Evolutionary conservation across 2,797 vertebrate species (phyloP), one percentile per base, ranked within the genome.

Genomic region (Pangasius macronema): DNA sequence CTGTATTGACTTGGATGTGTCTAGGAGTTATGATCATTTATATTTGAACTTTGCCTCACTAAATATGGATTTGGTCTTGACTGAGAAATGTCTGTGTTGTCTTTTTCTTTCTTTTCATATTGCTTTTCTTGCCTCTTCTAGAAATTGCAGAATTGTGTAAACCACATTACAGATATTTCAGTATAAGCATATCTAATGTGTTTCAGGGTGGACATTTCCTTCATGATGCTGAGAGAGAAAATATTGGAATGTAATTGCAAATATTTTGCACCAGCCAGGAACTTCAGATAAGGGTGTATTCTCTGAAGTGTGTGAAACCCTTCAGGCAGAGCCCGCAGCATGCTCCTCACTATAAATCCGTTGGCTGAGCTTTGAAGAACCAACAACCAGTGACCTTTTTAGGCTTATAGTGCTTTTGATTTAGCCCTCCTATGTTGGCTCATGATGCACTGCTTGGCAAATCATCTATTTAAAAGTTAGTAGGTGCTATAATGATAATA

Each of bases 221-320:
- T 79, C 30, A 53, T n/a, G 27, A 18, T n/a, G 27, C 27, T 27
- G 27, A 46, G 22, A 80, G 2, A 39, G 24, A 5, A 63, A 82
- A 82, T 42, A 63, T 36, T 36, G n/a, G 16, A 13, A 30, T 55
- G 30, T 46, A 65, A 65, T 59, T 65, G 59, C 33, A 59, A 51
- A 49, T 75, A 49, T 51, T 55, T 33, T 77, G 42, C 81, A 67
- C 3, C 46, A 65, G 27, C 59, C 80, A 83, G 81, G 42, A 33
- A 51, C 81, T 65, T 51, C n/a, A 59, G 33, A 84, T 73, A 75
- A 84, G 24, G 70, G 27, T n/a, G 30, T 63, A n/a, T 63, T 85
- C 39, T 76, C 3, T 85, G 83, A 76, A 85, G 83, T 85, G 57
- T 76, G 39, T 76, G 83, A 85, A 85, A 42, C 33, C 76, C 76